Conservation (phyloP, 2,888 invertebrate genomes). For the Theodoxus fluviatilis region DNA sequence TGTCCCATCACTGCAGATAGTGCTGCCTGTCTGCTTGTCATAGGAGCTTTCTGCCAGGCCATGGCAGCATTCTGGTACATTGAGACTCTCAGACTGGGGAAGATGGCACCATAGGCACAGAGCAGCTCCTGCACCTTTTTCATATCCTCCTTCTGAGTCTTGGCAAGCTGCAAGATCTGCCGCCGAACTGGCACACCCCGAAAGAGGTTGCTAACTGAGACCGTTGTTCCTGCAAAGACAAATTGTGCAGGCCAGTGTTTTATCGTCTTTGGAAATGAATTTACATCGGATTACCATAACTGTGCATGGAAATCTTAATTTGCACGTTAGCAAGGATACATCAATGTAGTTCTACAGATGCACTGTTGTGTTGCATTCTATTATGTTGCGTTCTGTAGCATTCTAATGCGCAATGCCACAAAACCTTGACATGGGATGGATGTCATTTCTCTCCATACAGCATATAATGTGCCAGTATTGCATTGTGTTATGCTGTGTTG, state of each 20-base stretch:
- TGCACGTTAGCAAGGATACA: background rate
- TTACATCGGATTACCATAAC: background rate
- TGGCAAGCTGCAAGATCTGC: constrained; percentile 67
- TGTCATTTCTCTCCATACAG: background rate
- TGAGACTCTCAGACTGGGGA: constrained; percentile 67
- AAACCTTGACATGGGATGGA: background rate
- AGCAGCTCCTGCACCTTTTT: constrained; percentile 69
- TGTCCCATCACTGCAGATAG: constrained; percentile 46
- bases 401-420: background rate
- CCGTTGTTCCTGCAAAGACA: constrained; percentile 69
- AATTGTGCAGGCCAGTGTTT: no score
- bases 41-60: constrained; percentile 68
- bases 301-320: background rate
- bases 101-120: constrained; percentile 68
- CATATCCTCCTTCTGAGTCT: constrained; percentile 68
- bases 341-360: background rate
- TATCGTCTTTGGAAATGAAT: background rate
- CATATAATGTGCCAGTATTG: no score
- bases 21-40: constrained; percentile 44
- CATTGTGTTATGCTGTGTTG: no score
- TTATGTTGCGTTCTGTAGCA: background rate
- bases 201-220: constrained; percentile 69
- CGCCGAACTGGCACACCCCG: constrained; percentile 71
- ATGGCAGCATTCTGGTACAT: constrained; percentile 67
- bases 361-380: no score